phyloP scores from a whole-genome alignment of 2,113 vertebrate genomes.

The Neotoma lepida region DNA sequence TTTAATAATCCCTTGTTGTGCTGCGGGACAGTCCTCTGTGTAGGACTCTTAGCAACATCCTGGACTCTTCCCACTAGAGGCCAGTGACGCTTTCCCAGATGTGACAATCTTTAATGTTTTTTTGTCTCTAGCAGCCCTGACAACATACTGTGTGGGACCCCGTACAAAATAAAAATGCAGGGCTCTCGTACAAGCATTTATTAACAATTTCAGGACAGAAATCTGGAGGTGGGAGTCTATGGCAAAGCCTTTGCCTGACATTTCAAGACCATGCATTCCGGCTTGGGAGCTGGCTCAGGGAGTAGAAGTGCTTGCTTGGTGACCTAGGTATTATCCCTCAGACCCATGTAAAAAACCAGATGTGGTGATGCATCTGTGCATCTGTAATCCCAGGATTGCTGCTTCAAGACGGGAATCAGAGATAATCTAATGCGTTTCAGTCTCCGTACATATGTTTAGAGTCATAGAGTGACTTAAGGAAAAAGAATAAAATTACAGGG shows the following conservation, averaged over 20 bases:
- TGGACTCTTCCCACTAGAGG: neutral
- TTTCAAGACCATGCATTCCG: too few relatives aligned
- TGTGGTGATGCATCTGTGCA: too few relatives aligned
- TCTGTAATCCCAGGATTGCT: neutral
- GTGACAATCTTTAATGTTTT: neutral
- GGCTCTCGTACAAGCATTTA: neutral
- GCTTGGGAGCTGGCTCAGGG: neutral
- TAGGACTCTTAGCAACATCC: neutral
- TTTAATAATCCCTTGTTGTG: neutral
- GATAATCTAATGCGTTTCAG: neutral
- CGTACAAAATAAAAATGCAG: neutral
- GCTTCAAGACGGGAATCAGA: neutral
- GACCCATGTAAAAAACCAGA: neutral
- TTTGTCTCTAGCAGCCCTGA: neutral
- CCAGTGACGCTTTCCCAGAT: rapidly evolving
- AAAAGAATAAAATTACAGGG: neutral
- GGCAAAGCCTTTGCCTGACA: neutral
- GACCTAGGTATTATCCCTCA: neutral
- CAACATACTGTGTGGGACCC: neutral
- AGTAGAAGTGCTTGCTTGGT: neutral
- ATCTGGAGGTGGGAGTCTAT: neutral
- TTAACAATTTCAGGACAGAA: neutral
- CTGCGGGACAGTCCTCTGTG: neutral
- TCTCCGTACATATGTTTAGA: neutral
- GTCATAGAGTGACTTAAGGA: neutral